Percentiles rank a stretch among this genome's conserved stretches.
These are phyloP conservation scores for Paralichthys olivaceus DNA, from an alignment of 2,113 vertebrate species.

Conservation along the genomic window DNA sequence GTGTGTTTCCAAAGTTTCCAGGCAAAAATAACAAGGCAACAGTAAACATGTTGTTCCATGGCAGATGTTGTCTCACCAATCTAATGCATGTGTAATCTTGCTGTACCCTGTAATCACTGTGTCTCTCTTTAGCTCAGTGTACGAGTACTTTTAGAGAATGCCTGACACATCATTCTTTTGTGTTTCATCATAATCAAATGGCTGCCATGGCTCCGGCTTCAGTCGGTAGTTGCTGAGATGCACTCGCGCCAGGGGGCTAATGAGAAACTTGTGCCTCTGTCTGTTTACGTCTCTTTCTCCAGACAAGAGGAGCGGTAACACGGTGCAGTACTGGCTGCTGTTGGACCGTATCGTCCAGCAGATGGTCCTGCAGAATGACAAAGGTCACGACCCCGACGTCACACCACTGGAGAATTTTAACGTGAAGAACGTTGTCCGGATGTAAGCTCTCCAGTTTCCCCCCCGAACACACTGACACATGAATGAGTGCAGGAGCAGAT, in stretches of 20 bases:
- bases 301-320: constrained; percentile 99
- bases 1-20: constrained; percentile 3
- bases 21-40: background rate
- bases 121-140: background rate
- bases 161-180: background rate
- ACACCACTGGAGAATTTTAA: constrained; percentile 99
- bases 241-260: background rate
- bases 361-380: constrained; percentile 97
- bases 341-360: constrained; percentile 98
- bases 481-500: constrained; percentile 37
- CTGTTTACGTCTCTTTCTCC: background rate
- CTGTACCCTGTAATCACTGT: constrained; percentile 13
- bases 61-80: constrained; percentile 1
- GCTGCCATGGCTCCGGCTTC: background rate
- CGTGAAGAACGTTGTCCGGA: constrained; percentile 97
- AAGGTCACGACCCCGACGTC: constrained; percentile 95
- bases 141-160: background rate
- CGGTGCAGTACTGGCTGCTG: constrained; percentile 98
- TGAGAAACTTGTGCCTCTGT: constrained; percentile 2
- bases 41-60: constrained; percentile 14
- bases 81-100: background rate
- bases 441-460: constrained; percentile 84
- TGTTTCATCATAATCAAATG: constrained; percentile 11
- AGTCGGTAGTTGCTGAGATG: background rate
- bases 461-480: background rate